Conservation (phyloP, 2,113 vertebrate genomes). For the Cavia porcellus region DNA sequence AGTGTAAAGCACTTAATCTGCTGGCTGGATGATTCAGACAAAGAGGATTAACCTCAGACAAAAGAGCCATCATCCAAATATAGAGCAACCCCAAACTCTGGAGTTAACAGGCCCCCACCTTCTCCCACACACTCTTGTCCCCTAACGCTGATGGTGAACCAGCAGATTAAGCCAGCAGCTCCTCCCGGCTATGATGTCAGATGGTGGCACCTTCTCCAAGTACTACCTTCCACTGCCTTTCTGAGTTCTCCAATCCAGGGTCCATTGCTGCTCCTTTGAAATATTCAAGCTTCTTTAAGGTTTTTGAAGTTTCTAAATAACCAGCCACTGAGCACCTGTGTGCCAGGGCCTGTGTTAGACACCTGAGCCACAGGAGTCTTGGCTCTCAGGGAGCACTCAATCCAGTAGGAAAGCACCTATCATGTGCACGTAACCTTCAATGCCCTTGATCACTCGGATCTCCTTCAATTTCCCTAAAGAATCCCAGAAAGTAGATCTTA, state of each 20-base stretch:
- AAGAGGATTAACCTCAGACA: conserved; percentile 97
- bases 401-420: background rate
- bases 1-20: conserved; percentile 94
- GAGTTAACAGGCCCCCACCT: background rate
- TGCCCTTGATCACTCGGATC: background rate
- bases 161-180: background rate
- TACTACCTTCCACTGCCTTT: background rate
- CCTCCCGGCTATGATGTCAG: background rate
- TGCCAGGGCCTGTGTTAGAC: background rate
- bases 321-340: background rate
- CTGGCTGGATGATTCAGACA: conserved; percentile 91
- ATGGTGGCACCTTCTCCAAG: background rate
- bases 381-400: background rate
- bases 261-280: background rate
- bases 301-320: background rate
- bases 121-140: background rate
- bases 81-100: conserved; percentile 83
- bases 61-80: conserved; percentile 94
- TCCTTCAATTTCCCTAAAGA: background rate
- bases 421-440: too few species aligned
- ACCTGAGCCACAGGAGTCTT: background rate
- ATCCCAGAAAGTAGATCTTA: background rate
- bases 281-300: background rate
- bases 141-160: background rate
- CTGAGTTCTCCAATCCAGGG: background rate